Conservation (phyloP, 37 sponge, comb jelly and placozoan genomes). For the Geodia barretti region DNA sequence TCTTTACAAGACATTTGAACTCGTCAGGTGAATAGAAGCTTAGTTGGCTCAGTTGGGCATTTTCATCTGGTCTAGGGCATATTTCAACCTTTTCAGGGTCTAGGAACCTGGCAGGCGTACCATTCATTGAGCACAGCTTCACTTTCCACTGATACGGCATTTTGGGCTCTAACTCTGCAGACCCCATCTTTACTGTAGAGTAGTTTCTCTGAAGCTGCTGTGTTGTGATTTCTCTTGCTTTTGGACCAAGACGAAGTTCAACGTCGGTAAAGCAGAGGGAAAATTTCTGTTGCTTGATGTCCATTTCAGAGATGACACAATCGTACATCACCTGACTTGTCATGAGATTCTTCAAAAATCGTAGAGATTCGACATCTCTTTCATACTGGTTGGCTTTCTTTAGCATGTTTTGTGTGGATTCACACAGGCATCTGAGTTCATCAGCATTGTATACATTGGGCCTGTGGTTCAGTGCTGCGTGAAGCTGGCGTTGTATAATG, state of each 20-base stretch:
- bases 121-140: neutral
- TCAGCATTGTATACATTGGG: slow-evolving; percentile 3
- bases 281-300: neutral
- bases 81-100: neutral
- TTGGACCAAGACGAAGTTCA: neutral
- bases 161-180: neutral
- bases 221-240: neutral
- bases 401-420: neutral
- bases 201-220: neutral
- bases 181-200: neutral
- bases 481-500: slow-evolving; percentile 28
- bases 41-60: neutral
- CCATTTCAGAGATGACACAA: neutral
- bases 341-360: neutral
- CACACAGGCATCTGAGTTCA: slow-evolving; percentile 5
- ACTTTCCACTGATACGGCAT: neutral
- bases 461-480: neutral
- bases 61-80: neutral
- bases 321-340: neutral
- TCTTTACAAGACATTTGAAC: neutral
- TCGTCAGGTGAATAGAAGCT: neutral
- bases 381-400: slow-evolving; percentile 20
- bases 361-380: neutral
- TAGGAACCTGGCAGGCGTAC: neutral
- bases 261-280: neutral